Base-by-base conservation (phyloP, 53 echinoderm and acorn worm species). In the Paracentrotus lividus region DNA sequence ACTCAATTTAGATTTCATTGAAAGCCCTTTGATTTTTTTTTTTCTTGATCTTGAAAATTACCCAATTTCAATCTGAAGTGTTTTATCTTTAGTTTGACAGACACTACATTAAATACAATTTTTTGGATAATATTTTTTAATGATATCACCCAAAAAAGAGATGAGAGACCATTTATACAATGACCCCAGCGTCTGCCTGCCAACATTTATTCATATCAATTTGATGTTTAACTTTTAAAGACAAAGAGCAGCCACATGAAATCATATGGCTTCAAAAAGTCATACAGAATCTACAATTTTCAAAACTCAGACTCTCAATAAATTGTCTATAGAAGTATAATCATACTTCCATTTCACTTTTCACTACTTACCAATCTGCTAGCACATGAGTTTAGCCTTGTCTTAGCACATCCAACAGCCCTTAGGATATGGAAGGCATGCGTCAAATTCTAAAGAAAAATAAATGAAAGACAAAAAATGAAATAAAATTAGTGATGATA, bases 381-480 rank as follows among this genome's bases (percentile, higher is more conserved):
- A 52, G 97, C 95, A 49, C 94, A 93, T 15, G 96, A 93, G 90
- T 99, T 97, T 32, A 94, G 85, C 88, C 87, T 85, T 76, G 99
- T 97, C 77, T 94, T 96, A 59, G 96, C 97, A 78, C 96, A 94
- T 53, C 96, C 96, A 44, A 99, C 92, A 32, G 97, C 96, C 85
- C 96, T 95, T 24, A 99, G 97, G 47, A 97, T 96, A 13, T 96
- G 96, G 61, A 96, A 95, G 14, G 97, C 97, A 92, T 95, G 95
- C 3, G 96, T 94, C 72, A 99, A 77, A 91, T 96, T 96, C 99
- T 99, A 65, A 51, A 75, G 44, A 4, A 9, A 59, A 38, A 49
- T 61, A 21, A 64, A 88, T 64, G 23, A n/a, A 1, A 72, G 1
- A 49, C 18, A 52, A 78, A 78, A 42, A 21, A 23, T 40, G 77